Percentiles rank a stretch among this genome's conserved stretches.
These are phyloP conservation scores for Agrilus planipennis DNA, from an alignment of 1,140 invertebrate species.

Conservation along the genomic window DNA sequence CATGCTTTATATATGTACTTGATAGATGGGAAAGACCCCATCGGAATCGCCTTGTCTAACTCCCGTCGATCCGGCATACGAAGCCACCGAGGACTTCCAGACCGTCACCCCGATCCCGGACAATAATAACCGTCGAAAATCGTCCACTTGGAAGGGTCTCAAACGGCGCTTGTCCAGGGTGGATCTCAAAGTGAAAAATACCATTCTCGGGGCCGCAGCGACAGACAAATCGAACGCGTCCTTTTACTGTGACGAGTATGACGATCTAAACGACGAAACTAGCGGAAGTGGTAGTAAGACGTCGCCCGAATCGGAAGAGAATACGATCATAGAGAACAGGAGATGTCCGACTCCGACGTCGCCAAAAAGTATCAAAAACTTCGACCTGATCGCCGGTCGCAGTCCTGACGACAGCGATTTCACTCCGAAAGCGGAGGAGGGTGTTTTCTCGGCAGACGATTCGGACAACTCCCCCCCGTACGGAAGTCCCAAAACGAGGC, in stretches of 20 bases:
- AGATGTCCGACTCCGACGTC: too few species aligned
- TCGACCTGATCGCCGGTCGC: neutral
- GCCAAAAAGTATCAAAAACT: neutral
- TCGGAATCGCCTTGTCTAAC: constrained; percentile 32
- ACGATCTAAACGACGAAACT: constrained; percentile 20
- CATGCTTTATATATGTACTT: too few species aligned
- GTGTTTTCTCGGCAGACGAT: constrained; percentile 15
- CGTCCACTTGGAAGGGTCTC: constrained; percentile 57
- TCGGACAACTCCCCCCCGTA: constrained; percentile 20
- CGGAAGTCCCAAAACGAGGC: constrained; percentile 31
- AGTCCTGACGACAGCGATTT: neutral
- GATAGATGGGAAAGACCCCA: constrained; percentile 31
- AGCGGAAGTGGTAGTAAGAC: too few species aligned
- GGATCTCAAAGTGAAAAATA: constrained; percentile 65
- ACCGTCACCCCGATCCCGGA: constrained; percentile 20
- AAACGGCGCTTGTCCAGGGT: constrained; percentile 70
- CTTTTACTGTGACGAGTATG: constrained; percentile 24
- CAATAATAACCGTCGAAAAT: constrained; percentile 39
- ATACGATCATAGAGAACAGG: constrained; percentile 24
- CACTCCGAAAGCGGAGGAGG: constrained; percentile 33
- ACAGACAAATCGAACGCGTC: constrained; percentile 32
- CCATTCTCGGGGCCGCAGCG: constrained; percentile 21
- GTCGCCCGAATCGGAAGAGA: constrained; percentile 27
- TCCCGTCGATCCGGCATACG: constrained; percentile 28
- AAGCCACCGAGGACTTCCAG: constrained; percentile 24